Base-by-base conservation (phyloP, 2,888 invertebrate genomes). In the Dicyrtoma fusca region DNA sequence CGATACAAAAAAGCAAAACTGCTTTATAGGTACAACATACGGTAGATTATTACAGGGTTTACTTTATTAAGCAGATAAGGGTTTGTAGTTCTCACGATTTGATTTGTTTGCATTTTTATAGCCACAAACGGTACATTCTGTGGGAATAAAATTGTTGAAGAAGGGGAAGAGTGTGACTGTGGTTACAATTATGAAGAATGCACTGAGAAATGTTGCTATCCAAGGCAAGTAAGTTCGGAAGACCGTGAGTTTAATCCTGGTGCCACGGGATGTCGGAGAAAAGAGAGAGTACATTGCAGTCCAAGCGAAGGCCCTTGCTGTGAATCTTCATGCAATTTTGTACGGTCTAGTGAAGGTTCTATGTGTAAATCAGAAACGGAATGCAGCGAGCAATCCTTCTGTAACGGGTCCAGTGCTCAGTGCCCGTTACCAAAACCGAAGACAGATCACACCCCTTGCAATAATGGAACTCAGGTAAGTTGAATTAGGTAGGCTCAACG, bases 251-350 rank as follows among this genome's bases (percentile, higher is more conserved):
- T 86, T 75, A 93, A 92, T 83, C 85, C 85, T 47, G 87, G 89
- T 0, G 93, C 93, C 51, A 89, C 88, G 79, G 91, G 93, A 2
- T 97, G 96, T 83, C 90, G 89, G 26, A 87, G 95, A 69, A 88
- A 90, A 80, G 87, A 87, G 57, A 87, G 88, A 73, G 92, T 92
- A 0, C 90, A 92, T 81, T 93, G 92, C 90, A 95, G 96, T 83
- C 98, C 98, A 0, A 97, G 97, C 69, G 94, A 98, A 87, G 99
- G 99, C 8, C 97, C 97, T 25, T 99, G 99, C 85, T 99, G 98
- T 84, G 88, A 90, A 81, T 87, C 90, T 76, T 87, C 88, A 44
- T 97, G 96, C 83, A 86, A 87, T 80, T 96, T 92, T 85, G 90
- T 92, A 77, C 86, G 88, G 17, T 83, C 86, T 70, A 85, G 86